A percentile compares a stretch with the other conserved stretches of the same genome.
Conservation (phyloP, 2,797 vertebrate species). For the Salarias fasciatus region DNA sequence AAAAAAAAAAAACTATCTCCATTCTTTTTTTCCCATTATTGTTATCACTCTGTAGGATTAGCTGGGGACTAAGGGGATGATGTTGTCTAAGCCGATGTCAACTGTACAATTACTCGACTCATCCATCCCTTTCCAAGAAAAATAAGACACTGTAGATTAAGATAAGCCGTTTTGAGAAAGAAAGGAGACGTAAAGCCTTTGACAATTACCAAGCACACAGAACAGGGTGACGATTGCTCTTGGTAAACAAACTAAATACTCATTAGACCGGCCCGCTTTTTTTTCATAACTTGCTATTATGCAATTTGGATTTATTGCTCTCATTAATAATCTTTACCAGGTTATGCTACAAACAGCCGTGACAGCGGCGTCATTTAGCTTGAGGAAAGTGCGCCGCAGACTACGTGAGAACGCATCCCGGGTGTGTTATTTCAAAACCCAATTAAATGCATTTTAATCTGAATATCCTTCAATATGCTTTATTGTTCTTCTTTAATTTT, state of each 20-base stretch:
- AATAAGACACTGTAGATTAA: conserved; percentile 69
- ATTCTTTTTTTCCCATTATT: conserved; percentile 72
- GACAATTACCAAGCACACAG: conserved; percentile 83
- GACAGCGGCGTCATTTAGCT: conserved; percentile 91
- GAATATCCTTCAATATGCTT: conserved; percentile 76
- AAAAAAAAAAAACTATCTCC: conserved; percentile 49
- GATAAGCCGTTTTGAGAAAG: conserved; percentile 65
- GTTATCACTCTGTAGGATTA: conserved; percentile 79
- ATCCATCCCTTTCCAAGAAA: conserved; percentile 75
- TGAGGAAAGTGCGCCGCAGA: conserved; percentile 82
- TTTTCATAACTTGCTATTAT: conserved; percentile 73
- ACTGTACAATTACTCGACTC: conserved; percentile 78
- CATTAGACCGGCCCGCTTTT: conserved; percentile 54
- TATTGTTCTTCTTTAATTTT: conserved; percentile 76
- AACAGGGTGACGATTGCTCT: conserved; percentile 69
- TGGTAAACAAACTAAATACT: conserved; percentile 81
- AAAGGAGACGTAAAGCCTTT: conserved; percentile 68
- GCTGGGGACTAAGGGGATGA: conserved; percentile 78
- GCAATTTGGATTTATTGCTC: conserved; percentile 93
- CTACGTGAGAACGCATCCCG: conserved; percentile 82
- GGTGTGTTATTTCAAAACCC: conserved; percentile 60
- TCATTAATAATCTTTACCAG: conserved; percentile 96
- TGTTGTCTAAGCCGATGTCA: conserved; percentile 81
- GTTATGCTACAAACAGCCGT: conserved; percentile 86
- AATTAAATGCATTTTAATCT: conserved; percentile 83